These are phyloP conservation scores for Chloebia gouldiae DNA, from an alignment of 2,113 vertebrate genomes.

Conservation along the genomic window DNA sequence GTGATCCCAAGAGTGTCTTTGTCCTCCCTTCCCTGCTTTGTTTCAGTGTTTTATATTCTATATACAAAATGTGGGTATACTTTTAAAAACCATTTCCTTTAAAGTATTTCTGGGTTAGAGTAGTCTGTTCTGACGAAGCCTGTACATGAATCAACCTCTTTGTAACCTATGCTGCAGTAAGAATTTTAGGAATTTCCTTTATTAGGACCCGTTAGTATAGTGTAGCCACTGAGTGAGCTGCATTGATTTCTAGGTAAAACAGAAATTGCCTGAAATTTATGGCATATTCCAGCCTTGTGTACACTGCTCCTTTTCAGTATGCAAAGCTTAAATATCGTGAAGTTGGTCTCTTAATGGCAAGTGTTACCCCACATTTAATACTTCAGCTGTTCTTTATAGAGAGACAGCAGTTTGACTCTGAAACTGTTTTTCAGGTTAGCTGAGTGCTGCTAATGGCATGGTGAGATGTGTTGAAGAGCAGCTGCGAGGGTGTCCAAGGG, in stretches of 20 bases:
- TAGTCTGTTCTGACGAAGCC: conserved; percentile 38
- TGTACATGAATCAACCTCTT: conserved; percentile 68
- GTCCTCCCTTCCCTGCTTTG: background rate
- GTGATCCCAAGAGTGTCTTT: background rate
- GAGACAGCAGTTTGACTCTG: conserved; percentile 6
- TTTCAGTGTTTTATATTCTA: background rate
- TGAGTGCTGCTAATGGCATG: conserved; percentile 82
- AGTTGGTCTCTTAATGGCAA: background rate
- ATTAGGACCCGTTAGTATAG: conserved; percentile 39
- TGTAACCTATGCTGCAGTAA: conserved; percentile 67
- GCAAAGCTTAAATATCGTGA: conserved; percentile 31
- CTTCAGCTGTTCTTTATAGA: background rate
- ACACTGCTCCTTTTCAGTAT: conserved; percentile 31
- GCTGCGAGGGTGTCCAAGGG: conserved; percentile 79
- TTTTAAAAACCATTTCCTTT: conserved; percentile 53
- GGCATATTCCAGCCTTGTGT: background rate
- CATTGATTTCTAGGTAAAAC: conserved; percentile 49
- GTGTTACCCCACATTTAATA: background rate
- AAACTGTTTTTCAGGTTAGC: conserved; percentile 66
- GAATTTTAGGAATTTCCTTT: conserved; percentile 75
- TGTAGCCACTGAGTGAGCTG: conserved; percentile 30
- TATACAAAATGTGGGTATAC: background rate
- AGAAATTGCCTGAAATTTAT: conserved; percentile 19
- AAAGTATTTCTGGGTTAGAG: conserved; percentile 52
- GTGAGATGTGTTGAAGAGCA: conserved; percentile 82